phyloP scores from a whole-genome alignment of 2,113 vertebrate species.

The Orycteropus afer region DNA sequence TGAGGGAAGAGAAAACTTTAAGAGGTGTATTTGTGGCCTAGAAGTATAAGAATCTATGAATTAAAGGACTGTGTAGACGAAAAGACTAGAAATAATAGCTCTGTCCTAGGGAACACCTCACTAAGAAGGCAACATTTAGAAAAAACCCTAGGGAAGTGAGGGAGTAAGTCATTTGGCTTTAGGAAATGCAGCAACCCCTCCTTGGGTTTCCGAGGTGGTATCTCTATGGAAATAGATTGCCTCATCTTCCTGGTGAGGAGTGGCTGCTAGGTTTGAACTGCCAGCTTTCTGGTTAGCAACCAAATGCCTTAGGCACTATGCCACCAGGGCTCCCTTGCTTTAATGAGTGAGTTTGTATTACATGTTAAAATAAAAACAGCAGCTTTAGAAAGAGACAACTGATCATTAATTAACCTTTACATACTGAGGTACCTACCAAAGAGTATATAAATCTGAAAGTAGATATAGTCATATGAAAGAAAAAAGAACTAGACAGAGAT shows the following conservation, averaged over 20 bases:
- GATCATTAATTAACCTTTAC: not conserved
- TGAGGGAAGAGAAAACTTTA: not conserved
- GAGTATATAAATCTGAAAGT: not conserved
- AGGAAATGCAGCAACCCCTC: not conserved
- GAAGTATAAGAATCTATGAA: not conserved
- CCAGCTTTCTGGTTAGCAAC: too few species aligned
- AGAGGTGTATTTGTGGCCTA: not conserved
- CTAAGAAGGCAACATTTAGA: not conserved
- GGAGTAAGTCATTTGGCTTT: not conserved
- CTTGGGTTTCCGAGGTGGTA: too few species aligned
- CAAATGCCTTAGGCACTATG: too few species aligned
- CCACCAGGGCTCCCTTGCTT: too few species aligned
- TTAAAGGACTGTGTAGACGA: not conserved
- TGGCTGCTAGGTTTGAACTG: too few species aligned
- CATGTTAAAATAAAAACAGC: conserved; percentile 40
- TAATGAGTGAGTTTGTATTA: not conserved
- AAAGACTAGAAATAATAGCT: not conserved
- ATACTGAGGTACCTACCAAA: not conserved
- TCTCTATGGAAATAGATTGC: too few species aligned
- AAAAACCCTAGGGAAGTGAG: not conserved
- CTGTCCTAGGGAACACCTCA: not conserved
- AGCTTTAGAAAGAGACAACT: conserved; percentile 36
- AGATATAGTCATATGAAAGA: conserved; percentile 11
- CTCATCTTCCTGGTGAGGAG: too few species aligned
- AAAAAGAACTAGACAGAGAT: not conserved